Evolutionary conservation across 2,797 vertebrate genomes (phyloP), one percentile per base, ranked within the genome.

Genomic region (Hybognathus amarus): DNA sequence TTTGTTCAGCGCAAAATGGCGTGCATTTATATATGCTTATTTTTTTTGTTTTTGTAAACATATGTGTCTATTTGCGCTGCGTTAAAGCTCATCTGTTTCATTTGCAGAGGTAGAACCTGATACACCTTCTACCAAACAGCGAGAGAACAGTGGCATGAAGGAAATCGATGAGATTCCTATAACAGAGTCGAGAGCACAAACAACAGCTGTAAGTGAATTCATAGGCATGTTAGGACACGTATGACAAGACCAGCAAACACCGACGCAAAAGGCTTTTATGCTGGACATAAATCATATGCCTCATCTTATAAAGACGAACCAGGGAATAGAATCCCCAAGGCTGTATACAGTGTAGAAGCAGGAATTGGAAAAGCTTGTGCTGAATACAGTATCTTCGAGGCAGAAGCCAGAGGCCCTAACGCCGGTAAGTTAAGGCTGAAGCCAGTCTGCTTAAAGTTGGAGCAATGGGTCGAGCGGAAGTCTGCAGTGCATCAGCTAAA

Each of bases 401-500:
- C 38, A 12, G 56, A 63, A 63, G 74, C n/a, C 30, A 77, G 27
- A 61, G 74, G 74, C 0, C 74, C 74, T 13, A 77, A 77, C 1
- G 38, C 36, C n/a, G 2, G 8, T 5, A n/a, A n/a, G 13, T 4
- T 10, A 0, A 0, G 6, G 38, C 15, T 20, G 38, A 12, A 63
- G 7, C 1, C 36, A 30, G 5, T 40, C 0, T 1, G 0, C 0
- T 0, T 20, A 10, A 5, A 77, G 0, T 40, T 15, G 30, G 13
- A 24, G 74, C 15, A 15, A 63, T 77, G 7, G 74, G 15, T 54
- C 70, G 1, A 30, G 86, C 83, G 52, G 89, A 89, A 33, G 0
- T 89, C 12, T 63, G 0, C 30, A 86, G 90, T 42, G 83, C 22
- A 17, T 85, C 83, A 20, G 85, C 68, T 3, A n/a, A 42, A 27